A percentile compares a stretch with the other conserved stretches of the same genome.
phyloP scores from a whole-genome alignment of 2,797 vertebrate genomes.

The Halcyon badia region DNA sequence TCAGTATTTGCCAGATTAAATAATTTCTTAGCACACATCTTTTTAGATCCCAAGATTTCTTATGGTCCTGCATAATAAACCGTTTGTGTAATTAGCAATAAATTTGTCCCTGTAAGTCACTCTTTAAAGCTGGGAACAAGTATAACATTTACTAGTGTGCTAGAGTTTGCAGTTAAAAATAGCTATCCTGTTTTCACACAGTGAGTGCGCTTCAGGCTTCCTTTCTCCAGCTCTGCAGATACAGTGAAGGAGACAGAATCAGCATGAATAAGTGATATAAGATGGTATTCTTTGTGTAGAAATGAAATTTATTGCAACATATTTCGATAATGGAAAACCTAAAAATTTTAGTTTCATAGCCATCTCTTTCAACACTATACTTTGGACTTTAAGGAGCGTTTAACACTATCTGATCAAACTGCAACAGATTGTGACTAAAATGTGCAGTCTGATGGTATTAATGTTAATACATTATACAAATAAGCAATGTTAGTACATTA shows the following conservation, averaged over 20 bases:
- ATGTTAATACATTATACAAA: background rate
- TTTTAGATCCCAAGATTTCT: slow-evolving; percentile 16
- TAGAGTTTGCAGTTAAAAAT: slow-evolving; percentile 57
- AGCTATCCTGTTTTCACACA: slow-evolving; percentile 16
- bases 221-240: background rate
- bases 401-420: background rate
- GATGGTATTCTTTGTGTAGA: background rate
- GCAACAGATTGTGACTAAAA: background rate
- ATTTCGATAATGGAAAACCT: background rate
- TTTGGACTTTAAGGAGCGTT: background rate
- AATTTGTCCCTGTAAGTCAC: slow-evolving; percentile 37
- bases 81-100: slow-evolving; percentile 63
- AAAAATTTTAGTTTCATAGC: background rate
- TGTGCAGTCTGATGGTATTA: background rate
- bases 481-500: background rate
- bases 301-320: background rate
- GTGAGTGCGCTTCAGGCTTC: background rate
- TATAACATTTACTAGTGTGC: slow-evolving; percentile 40
- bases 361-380: background rate
- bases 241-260: background rate
- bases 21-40: slow-evolving; percentile 26
- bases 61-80: slow-evolving; percentile 19
- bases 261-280: background rate
- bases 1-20: slow-evolving; percentile 37
- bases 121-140: slow-evolving; percentile 53